These are phyloP conservation scores for Esox niger DNA, from an alignment of 2,113 vertebrate species.

Conservation along the genomic window DNA sequence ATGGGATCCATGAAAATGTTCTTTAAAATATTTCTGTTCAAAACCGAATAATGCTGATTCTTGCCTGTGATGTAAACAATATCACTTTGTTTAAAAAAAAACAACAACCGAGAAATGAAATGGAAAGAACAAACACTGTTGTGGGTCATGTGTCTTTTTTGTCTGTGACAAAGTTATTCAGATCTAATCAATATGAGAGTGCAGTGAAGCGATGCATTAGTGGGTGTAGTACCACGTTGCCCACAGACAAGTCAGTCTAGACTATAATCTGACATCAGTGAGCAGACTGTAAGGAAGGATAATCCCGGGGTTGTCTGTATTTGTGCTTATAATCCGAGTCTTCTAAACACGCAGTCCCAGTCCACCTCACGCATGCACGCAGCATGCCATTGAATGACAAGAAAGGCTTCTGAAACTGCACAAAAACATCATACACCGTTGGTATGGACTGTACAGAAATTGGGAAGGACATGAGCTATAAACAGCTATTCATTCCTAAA, in stretches of 20 bases:
- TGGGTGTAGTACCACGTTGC: no score
- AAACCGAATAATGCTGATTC: constrained; percentile 72
- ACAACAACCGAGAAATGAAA: constrained; percentile 66
- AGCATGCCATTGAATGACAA: background rate
- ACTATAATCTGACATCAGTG: constrained; percentile 42
- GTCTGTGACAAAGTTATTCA: background rate
- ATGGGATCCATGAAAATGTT: constrained; percentile 53
- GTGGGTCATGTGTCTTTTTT: constrained; percentile 34
- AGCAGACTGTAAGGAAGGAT: constrained; percentile 37
- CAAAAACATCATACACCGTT: background rate
- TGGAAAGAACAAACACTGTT: constrained; percentile 32
- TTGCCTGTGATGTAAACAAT: constrained; percentile 81
- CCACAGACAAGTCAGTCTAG: constrained; percentile 34
- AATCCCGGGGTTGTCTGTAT: constrained; percentile 13
- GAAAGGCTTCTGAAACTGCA: background rate
- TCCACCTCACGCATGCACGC: no score
- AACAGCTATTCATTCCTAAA: background rate
- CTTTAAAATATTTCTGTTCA: constrained; percentile 62
- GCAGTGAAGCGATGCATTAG: background rate
- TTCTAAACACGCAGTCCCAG: constrained; percentile 34
- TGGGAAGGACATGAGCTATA: background rate
- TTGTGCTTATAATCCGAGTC: constrained; percentile 54
- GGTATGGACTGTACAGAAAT: background rate
- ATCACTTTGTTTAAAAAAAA: no score
- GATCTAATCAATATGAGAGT: background rate